A percentile compares a stretch with the other conserved stretches of the same genome.
Conservation (phyloP, 2,113 vertebrate genomes). For the Xenopus laevis region DNA sequence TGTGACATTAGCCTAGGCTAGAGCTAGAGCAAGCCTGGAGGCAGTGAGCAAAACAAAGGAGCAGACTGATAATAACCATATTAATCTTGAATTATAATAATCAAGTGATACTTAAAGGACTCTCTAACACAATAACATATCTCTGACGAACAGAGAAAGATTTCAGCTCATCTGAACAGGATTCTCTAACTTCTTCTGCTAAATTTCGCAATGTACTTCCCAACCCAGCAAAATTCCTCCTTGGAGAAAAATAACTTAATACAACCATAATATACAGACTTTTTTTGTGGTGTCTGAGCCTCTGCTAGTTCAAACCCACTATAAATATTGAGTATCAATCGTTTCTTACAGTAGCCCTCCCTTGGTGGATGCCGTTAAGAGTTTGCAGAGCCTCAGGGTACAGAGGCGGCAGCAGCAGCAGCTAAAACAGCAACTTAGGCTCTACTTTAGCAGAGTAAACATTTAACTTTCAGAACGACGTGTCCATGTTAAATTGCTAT, state of each 20-base stretch:
- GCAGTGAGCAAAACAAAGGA: too few relatives aligned
- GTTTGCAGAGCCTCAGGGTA: not conserved
- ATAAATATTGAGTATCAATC: not conserved
- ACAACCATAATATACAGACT: constrained; percentile 13
- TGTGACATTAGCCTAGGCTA: too few relatives aligned
- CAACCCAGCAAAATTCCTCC: constrained; percentile 18
- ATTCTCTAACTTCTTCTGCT: not conserved
- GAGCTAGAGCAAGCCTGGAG: too few relatives aligned
- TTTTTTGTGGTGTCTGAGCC: constrained; percentile 16
- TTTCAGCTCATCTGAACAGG: not conserved
- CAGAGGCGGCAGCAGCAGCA: not conserved
- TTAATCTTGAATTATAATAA: too few relatives aligned
- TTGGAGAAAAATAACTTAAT: constrained; percentile 10
- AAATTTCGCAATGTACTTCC: constrained; percentile 12
- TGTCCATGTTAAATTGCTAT: too few relatives aligned
- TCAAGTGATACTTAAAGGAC: too few relatives aligned
- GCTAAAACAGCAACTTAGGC: too few relatives aligned
- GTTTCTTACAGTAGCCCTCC: constrained; percentile 1
- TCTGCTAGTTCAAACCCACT: not conserved
- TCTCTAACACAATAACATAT: too few relatives aligned
- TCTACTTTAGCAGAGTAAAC: too few relatives aligned
- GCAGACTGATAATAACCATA: too few relatives aligned
- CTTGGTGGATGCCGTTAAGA: not conserved
- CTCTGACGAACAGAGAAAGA: not conserved
- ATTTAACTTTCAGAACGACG: too few relatives aligned